These are phyloP conservation scores for Hemibagrus guttatus DNA, from an alignment of 2,797 vertebrate species.

Conservation along the genomic window DNA sequence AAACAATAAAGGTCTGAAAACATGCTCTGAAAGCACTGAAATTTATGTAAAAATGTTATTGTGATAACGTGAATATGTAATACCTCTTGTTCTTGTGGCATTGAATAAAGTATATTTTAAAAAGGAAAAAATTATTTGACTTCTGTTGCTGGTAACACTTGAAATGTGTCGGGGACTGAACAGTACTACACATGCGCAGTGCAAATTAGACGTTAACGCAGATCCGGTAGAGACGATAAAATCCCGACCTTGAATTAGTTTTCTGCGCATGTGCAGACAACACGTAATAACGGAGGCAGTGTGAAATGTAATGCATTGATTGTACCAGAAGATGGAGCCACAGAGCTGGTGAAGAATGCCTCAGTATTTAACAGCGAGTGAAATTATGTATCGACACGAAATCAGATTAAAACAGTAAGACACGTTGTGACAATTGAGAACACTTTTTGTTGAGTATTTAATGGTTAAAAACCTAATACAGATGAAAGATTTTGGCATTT, in stretches of 20 bases:
- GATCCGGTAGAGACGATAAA: too few relatives aligned
- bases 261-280: not conserved
- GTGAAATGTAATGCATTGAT: not conserved
- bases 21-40: too few relatives aligned
- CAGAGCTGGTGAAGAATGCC: not conserved
- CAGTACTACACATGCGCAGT: too few relatives aligned
- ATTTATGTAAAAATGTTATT: too few relatives aligned
- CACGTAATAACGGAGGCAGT: not conserved
- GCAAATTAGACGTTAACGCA: too few relatives aligned
- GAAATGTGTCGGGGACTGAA: too few relatives aligned
- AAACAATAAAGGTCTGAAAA: too few relatives aligned
- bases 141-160: too few relatives aligned
- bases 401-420: not conserved
- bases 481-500: not conserved
- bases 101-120: too few relatives aligned
- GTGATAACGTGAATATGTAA: too few relatives aligned
- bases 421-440: not conserved
- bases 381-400: not conserved
- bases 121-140: too few relatives aligned
- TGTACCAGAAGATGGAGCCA: slow-evolving; percentile 31
- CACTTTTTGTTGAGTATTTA: not conserved
- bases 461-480: not conserved
- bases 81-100: too few relatives aligned
- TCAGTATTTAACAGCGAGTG: not conserved
- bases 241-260: not conserved